These are phyloP conservation scores for Vulpes lagopus DNA, from an alignment of 2,113 vertebrate species.

Conservation along the genomic window DNA sequence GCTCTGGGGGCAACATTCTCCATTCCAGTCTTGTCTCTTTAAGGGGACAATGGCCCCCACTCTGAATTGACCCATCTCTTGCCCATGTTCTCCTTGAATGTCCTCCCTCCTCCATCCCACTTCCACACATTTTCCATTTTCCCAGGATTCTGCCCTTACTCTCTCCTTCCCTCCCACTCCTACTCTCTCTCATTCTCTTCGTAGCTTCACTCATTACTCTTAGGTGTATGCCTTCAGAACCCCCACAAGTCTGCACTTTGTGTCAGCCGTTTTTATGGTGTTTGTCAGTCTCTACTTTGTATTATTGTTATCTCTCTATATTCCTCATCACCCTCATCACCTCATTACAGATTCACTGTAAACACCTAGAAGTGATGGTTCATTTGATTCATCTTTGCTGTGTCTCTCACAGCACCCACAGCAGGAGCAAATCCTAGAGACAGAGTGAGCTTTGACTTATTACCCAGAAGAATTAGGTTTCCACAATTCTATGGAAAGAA, in stretches of 20 bases:
- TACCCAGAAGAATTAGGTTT: not conserved
- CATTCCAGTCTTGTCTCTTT: not conserved
- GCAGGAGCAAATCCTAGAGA: not conserved
- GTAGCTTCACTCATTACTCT: not conserved
- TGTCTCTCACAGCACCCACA: not conserved
- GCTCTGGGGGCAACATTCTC: not conserved
- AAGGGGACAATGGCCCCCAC: not conserved
- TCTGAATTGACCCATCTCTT: not conserved
- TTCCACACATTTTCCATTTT: not conserved
- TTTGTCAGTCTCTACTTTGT: not conserved
- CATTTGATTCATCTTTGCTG: not conserved
- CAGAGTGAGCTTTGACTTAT: not conserved
- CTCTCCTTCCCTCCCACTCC: not conserved
- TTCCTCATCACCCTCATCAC: conserved; percentile 23
- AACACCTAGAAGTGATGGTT: not conserved
- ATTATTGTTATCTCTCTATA: not conserved
- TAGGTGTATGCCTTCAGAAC: not conserved
- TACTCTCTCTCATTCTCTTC: too few species aligned
- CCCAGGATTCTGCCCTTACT: not conserved
- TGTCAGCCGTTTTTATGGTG: not conserved
- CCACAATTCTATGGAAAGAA: not conserved
- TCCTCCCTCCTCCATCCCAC: not conserved
- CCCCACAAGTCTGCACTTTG: not conserved
- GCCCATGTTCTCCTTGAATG: not conserved
- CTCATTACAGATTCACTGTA: not conserved